phyloP scores from a whole-genome alignment of 2,888 invertebrate species.

The Hoplodrina blanda region DNA sequence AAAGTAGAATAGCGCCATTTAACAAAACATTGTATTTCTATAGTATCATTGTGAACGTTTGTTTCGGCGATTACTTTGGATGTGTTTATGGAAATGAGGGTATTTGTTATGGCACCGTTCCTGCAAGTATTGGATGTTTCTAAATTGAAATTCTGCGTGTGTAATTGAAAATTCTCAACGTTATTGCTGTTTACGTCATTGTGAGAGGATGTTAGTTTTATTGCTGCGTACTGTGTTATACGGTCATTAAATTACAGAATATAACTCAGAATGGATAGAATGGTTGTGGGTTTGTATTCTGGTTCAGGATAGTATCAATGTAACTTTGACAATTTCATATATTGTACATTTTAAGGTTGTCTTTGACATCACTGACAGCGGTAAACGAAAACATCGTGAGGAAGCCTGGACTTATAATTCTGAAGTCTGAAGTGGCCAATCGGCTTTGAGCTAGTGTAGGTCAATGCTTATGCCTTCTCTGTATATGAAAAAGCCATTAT shows the following conservation, averaged over 20 bases:
- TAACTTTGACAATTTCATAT: too few species aligned
- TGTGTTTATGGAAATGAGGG: constrained; percentile 63
- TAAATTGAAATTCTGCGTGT: constrained; percentile 59
- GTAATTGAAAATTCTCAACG: constrained; percentile 58
- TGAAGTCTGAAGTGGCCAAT: too few species aligned
- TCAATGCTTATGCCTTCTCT: too few species aligned
- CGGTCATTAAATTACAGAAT: constrained; percentile 33
- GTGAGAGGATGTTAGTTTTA: constrained; percentile 30
- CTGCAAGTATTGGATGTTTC: constrained; percentile 56
- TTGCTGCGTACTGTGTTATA: constrained; percentile 12
- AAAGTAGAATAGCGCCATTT: constrained; percentile 54
- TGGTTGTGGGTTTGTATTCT: background rate
- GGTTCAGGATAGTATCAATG: background rate
- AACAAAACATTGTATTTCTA: constrained; percentile 51
- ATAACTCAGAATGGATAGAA: background rate
- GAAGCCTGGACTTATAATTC: too few species aligned
- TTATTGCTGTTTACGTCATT: constrained; percentile 51
- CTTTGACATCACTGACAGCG: too few species aligned
- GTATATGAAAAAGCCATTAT: too few species aligned
- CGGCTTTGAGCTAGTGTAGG: too few species aligned
- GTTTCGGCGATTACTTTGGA: constrained; percentile 58
- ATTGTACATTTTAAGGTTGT: too few species aligned
- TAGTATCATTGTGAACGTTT: constrained; percentile 51
- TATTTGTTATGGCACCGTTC: constrained; percentile 55
- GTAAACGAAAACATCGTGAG: too few species aligned